These are phyloP conservation scores for Oreochromis grahami DNA, from an alignment of 2,797 vertebrate genomes.

Conservation along the genomic window DNA sequence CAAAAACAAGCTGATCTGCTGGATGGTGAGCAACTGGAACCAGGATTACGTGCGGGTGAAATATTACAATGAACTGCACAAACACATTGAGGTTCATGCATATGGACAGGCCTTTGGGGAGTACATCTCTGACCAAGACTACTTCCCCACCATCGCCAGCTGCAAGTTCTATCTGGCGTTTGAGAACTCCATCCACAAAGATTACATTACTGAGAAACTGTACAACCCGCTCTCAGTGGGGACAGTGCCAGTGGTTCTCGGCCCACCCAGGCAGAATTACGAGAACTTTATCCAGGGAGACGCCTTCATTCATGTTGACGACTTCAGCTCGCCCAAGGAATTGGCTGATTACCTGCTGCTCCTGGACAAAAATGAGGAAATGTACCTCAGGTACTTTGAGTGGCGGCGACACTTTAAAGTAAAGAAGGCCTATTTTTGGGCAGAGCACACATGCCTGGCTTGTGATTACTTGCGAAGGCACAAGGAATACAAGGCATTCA, in stretches of 20 bases:
- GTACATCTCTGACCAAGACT: not conserved
- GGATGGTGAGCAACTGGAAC: not conserved
- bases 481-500: constrained; percentile 91
- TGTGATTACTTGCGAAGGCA: constrained; percentile 94
- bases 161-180: constrained; percentile 99
- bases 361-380: constrained; percentile 92
- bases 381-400: constrained; percentile 94
- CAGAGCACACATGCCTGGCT: constrained; percentile 93
- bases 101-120: fast-evolving
- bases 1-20: not conserved
- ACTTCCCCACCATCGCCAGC: constrained; percentile 61
- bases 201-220: constrained; percentile 99
- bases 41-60: fast-evolving
- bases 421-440: constrained; percentile 91
- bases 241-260: constrained; percentile 92
- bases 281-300: constrained; percentile 91
- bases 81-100: not conserved
- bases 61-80: not conserved
- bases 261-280: constrained; percentile 94
- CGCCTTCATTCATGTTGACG: constrained; percentile 97
- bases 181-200: constrained; percentile 98
- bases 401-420: constrained; percentile 96
- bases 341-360: constrained; percentile 92
- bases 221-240: constrained; percentile 93
- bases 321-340: constrained; percentile 93